These are phyloP conservation scores for Drosophila lini DNA, from an alignment of 1,140 invertebrate species.

Conservation along the genomic window DNA sequence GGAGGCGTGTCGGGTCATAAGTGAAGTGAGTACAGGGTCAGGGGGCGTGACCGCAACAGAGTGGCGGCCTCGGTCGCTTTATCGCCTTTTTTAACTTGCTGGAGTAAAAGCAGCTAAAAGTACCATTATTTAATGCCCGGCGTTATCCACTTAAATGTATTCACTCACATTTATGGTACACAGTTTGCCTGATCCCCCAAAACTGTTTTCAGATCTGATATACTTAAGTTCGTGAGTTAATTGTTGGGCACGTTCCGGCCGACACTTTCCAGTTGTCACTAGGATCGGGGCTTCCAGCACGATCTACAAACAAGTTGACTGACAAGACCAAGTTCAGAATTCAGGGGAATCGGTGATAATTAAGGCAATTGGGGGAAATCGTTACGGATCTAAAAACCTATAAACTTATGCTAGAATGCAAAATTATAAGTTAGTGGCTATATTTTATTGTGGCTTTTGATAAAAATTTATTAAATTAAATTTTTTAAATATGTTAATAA, in stretches of 20 bases:
- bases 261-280: constrained; percentile 8
- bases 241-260: background rate
- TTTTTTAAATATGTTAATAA: background rate
- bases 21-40: constrained; percentile 13
- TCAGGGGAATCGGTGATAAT: constrained; percentile 1
- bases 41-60: constrained; percentile 43
- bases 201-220: constrained; percentile 1
- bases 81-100: constrained; percentile 10
- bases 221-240: constrained; percentile 8
- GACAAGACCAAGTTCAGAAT: constrained; percentile 6
- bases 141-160: background rate
- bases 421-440: background rate
- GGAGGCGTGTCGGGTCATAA: constrained; percentile 17
- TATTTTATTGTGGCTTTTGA: too few relatives aligned
- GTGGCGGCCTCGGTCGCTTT: constrained; percentile 7
- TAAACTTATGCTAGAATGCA: background rate
- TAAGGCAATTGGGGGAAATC: too few relatives aligned
- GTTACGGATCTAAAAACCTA: background rate
- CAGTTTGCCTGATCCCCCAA: constrained; percentile 5
- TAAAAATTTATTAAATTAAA: too few relatives aligned
- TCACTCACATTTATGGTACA: background rate
- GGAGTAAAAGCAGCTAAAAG: background rate
- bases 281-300: constrained; percentile 27
- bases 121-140: constrained; percentile 26
- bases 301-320: constrained; percentile 10